phyloP scores from a whole-genome alignment of 2,888 invertebrate species.

The Morpho achilles region DNA sequence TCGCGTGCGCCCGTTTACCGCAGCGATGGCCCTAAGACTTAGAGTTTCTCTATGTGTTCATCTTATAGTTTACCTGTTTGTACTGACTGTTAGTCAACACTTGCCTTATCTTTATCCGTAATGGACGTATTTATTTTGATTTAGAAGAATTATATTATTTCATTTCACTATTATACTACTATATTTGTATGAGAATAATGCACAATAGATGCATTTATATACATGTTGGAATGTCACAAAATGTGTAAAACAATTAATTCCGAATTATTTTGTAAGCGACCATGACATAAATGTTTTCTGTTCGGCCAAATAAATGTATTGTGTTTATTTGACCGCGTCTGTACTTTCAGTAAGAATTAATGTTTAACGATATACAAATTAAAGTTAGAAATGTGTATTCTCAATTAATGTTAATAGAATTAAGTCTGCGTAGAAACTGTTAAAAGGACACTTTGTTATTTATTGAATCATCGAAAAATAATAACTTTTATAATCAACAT shows the following conservation, averaged over 20 bases:
- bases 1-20: no score
- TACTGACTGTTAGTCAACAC: conserved; percentile 37
- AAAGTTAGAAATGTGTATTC: conserved; percentile 15
- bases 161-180: conserved; percentile 11
- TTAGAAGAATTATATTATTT: conserved; percentile 13
- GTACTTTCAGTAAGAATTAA: conserved; percentile 6
- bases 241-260: conserved; percentile 23
- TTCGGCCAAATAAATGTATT: conserved; percentile 12
- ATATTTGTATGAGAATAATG: conserved; percentile 27
- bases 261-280: conserved; percentile 16
- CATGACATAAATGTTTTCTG: conserved; percentile 13
- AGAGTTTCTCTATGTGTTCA: conserved; percentile 55
- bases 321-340: conserved; percentile 18
- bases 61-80: conserved; percentile 41
- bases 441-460: conserved; percentile 12
- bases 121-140: conserved; percentile 18
- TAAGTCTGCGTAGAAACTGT: conserved; percentile 15
- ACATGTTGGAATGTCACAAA: conserved; percentile 39
- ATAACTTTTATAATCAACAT: no score
- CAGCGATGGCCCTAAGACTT: conserved; percentile 36
- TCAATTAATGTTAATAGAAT: conserved; percentile 13
- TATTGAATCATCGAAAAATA: no score
- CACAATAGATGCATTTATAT: conserved; percentile 62
- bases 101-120: conserved; percentile 49
- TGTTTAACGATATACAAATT: conserved; percentile 2